A percentile compares a stretch with the other conserved stretches of the same genome.
Conservation (phyloP, 2,113 vertebrate species). For the Laterallus jamaicensis region DNA sequence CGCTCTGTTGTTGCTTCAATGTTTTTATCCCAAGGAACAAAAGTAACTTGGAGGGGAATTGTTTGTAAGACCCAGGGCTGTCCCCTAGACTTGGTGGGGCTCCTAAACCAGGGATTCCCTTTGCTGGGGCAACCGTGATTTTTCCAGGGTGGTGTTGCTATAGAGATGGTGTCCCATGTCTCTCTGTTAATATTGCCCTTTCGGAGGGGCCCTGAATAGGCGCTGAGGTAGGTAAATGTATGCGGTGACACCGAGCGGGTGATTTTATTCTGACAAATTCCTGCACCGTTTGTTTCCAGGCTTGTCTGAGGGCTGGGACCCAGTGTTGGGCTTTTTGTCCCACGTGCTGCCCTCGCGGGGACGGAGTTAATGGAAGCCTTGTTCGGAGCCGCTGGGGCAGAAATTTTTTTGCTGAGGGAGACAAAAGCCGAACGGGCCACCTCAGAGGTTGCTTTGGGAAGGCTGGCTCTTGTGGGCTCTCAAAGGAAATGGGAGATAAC, state of each 20-base stretch:
- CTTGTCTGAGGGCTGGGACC: constrained; percentile 94
- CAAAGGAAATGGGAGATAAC: constrained; percentile 79
- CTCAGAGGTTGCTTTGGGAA: constrained; percentile 82
- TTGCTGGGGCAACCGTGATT: constrained; percentile 67
- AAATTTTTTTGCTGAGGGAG: constrained; percentile 85
- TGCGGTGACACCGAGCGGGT: constrained; percentile 97
- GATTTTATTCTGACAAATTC: constrained; percentile 94
- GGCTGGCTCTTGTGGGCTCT: constrained; percentile 76
- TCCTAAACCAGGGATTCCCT: constrained; percentile 50
- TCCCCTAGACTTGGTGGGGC: neutral
- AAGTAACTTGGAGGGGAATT: neutral
- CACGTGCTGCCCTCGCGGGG: constrained; percentile 85
- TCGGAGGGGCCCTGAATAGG: constrained; percentile 83
- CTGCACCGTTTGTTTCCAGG: constrained; percentile 95
- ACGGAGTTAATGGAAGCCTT: constrained; percentile 97
- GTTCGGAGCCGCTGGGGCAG: constrained; percentile 89
- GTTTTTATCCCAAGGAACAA: constrained; percentile 65
- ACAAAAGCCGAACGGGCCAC: constrained; percentile 88
- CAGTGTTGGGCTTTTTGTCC: constrained; percentile 92
- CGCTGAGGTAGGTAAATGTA: constrained; percentile 99
- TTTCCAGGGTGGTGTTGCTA: constrained; percentile 81
- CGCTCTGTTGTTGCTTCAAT: constrained; percentile 64
- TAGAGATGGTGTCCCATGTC: constrained; percentile 83
- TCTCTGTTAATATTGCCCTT: constrained; percentile 82
- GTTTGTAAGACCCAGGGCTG: neutral